Conservation (phyloP, 2,888 invertebrate species). For the Carcina quercana region DNA sequence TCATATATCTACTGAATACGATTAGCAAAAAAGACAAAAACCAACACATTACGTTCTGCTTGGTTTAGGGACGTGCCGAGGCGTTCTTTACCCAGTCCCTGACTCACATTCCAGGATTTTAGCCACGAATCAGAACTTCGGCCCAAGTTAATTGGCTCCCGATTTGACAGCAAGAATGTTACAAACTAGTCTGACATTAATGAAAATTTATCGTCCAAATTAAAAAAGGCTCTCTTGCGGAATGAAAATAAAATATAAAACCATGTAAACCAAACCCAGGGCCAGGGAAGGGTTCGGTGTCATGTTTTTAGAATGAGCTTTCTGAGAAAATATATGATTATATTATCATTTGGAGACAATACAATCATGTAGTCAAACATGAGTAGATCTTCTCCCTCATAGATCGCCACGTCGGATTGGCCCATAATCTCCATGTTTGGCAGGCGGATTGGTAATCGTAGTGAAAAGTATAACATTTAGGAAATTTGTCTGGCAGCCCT, state of each 20-base stretch:
- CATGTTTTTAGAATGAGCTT: not conserved
- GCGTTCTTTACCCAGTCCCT: constrained; percentile 22
- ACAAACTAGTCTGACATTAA: constrained; percentile 31
- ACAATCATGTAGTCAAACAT: not conserved
- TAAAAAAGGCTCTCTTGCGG: not conserved
- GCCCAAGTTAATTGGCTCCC: constrained; percentile 38
- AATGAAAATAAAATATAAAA: not conserved
- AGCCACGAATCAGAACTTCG: constrained; percentile 43
- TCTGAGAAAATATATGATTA: not conserved
- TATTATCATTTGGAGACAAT: not conserved
- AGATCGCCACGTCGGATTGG: no score
- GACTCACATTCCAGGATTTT: constrained; percentile 28
- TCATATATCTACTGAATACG: not conserved
- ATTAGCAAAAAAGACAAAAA: constrained; percentile 4
- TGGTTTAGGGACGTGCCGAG: constrained; percentile 11
- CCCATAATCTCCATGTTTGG: no score
- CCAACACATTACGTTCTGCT: no score
- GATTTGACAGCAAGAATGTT: constrained; percentile 35
- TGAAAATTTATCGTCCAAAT: constrained; percentile 32
- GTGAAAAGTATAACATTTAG: no score
- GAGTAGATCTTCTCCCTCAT: no score
- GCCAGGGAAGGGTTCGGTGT: no score
- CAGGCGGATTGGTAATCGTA: no score
- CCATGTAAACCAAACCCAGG: not conserved
- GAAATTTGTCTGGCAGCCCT: no score